Evolutionary conservation across 2,888 invertebrate genomes (phyloP), one percentile per base, ranked within the genome.

Genomic region (Apodemia zela): DNA sequence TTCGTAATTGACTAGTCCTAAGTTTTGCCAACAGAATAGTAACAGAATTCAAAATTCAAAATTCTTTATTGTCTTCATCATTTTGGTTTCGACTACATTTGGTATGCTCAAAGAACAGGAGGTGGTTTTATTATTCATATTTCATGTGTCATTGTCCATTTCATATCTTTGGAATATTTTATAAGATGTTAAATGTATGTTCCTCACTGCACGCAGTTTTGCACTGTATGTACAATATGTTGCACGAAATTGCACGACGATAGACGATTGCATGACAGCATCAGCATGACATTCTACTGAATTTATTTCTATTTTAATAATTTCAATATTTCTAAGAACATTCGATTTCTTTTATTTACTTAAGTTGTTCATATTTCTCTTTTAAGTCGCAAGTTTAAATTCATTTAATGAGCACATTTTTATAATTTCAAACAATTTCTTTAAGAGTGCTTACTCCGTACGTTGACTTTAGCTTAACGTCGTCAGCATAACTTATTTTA

Each of bases 61-160:
- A 87, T 87, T 84, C 13, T 73, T 72, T 72, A 72, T 70, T 70
- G 73, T 66, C 77, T 76, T 67, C 66, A 67, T 67, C 68, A 64
- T 82, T 88, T 88, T 84, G 86, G 85, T 80, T 80, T 79, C 33
- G 47, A 67, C 69, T 71, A 68, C 75, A 80, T 80, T 83, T 82
- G 90, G 89, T 87, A 89, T 88, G 89, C 85, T 83, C 81, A 82
- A 84, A 83, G 79, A 83, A 82, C 77, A 85, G 85, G 87, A 87
- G 88, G 89, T 86, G 89, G 87, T 77, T 82, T 78, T 72, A 63
- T 64, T 15, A 42, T 38, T 38, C 58, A 66, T 65, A 47, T 64
- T 63, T 64, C 54, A 63, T 59, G 65, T 64, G 63, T 64, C 65
- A 58, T 47, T 51, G 49, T 62, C 60, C 29, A 51, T 59, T 18